Conservation (phyloP, 2,113 vertebrate genomes). For the Brachypteracias leptosomus region DNA sequence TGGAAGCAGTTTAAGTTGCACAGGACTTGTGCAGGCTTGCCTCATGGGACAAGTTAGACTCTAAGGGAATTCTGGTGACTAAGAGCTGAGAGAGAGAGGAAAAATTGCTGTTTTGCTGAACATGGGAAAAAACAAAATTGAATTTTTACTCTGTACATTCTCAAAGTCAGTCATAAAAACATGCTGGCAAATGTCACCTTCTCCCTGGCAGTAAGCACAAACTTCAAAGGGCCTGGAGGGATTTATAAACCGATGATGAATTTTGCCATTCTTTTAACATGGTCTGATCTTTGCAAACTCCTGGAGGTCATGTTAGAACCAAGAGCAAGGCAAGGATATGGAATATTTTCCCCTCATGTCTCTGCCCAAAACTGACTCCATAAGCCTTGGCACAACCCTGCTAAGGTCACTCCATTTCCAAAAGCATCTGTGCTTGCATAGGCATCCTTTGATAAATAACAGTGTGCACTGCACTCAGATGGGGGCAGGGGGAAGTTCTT, state of each 20-base stretch:
- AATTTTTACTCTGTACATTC: neutral
- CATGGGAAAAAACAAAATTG: neutral
- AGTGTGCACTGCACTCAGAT: neutral
- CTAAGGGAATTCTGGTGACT: neutral
- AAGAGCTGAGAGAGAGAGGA: neutral
- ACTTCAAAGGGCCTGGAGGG: slow-evolving; percentile 34
- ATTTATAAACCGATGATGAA: slow-evolving; percentile 10
- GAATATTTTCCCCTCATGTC: neutral
- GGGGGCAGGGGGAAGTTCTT: neutral
- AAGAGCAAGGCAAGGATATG: slow-evolving; percentile 1
- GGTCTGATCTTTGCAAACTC: neutral
- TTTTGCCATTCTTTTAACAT: slow-evolving; percentile 31
- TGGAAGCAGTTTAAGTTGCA: neutral
- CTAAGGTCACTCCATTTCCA: slow-evolving; percentile 45
- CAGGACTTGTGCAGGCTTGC: neutral
- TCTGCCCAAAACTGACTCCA: slow-evolving; percentile 10
- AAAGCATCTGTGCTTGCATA: slow-evolving; percentile 32
- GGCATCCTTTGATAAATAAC: slow-evolving; percentile 15
- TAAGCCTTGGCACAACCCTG: slow-evolving; percentile 10
- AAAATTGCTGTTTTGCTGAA: slow-evolving; percentile 36
- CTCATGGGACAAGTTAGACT: neutral
- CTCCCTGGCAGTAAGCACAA: slow-evolving; percentile 41
- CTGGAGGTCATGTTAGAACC: slow-evolving; percentile 3
- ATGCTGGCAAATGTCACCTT: slow-evolving; percentile 51
- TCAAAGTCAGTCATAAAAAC: slow-evolving; percentile 40